Conservation (phyloP, 2,888 invertebrate genomes). For the Dichetophora obliterata region DNA sequence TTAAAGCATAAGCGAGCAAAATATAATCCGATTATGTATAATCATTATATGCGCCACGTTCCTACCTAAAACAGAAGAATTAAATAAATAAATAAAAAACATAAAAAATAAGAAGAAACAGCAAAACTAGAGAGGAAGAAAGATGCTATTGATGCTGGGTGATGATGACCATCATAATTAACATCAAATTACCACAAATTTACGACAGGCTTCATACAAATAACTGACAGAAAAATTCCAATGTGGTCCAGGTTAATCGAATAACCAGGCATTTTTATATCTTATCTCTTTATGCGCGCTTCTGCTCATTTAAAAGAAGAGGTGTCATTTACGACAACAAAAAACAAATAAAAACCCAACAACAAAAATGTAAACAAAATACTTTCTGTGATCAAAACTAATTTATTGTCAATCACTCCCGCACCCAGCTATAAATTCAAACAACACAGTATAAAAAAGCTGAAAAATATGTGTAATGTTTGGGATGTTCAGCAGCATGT, state of each 20-base stretch:
- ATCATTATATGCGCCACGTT: conserved; percentile 15
- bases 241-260: not conserved
- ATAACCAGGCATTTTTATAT: not conserved
- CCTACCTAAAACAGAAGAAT: not conserved
- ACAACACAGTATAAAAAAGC: not conserved
- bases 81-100: conserved; percentile 20
- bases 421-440: conserved; percentile 19
- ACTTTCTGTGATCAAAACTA: conserved; percentile 12
- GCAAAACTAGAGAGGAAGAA: not conserved
- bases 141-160: not conserved
- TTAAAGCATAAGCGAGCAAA: not conserved
- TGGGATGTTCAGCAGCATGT: no score
- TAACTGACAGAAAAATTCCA: not conserved
- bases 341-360: not conserved
- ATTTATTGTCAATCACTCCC: conserved; percentile 26
- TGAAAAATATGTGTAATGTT: not conserved
- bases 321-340: not conserved
- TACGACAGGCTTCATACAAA: not conserved
- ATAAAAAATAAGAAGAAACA: not conserved
- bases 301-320: not conserved
- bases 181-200: conserved; percentile 65
- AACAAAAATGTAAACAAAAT: not conserved
- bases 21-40: conserved; percentile 28
- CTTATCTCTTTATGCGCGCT: not conserved
- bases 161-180: conserved; percentile 55